These are phyloP conservation scores for Amblyjoppa proteus DNA, from an alignment of 2,888 invertebrate species.

Conservation along the genomic window DNA sequence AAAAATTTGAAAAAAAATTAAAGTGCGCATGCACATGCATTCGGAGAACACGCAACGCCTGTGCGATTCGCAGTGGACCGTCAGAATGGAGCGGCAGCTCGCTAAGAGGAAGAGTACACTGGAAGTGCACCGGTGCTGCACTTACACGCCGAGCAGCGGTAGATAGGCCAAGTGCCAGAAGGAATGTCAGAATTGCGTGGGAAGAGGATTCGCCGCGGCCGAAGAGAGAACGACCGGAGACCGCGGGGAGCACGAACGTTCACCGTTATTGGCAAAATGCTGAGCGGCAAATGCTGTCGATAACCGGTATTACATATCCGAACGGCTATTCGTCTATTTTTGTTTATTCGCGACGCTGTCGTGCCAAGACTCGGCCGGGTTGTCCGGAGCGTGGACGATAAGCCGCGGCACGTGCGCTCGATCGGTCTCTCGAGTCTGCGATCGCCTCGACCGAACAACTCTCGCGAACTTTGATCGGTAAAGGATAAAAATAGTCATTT, in stretches of 20 bases:
- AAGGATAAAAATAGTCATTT: neutral
- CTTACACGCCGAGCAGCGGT: conserved; percentile 52
- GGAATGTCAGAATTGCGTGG: conserved; percentile 76
- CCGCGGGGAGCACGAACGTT: conserved; percentile 31
- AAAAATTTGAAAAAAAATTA: conserved; percentile 54
- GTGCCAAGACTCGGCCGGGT: conserved; percentile 5
- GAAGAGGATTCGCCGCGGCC: conserved; percentile 66
- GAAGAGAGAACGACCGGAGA: conserved; percentile 49
- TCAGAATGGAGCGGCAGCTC: conserved; percentile 21
- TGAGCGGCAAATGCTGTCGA: conserved; percentile 55
- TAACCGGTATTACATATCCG: conserved; percentile 56
- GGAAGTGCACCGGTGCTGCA: conserved; percentile 35
- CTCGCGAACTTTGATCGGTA: neutral
- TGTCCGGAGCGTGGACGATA: conserved; percentile 9
- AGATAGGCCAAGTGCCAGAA: conserved; percentile 65
- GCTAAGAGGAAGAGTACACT: conserved; percentile 33
- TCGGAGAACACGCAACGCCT: conserved; percentile 43
- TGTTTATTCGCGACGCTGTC: conserved; percentile 2
- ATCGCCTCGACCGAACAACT: neutral
- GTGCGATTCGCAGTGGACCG: conserved; percentile 37
- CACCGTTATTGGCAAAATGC: conserved; percentile 61
- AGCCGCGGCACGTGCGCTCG: conserved; percentile 20
- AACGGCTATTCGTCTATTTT: conserved; percentile 35
- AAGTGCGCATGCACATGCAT: conserved; percentile 63
- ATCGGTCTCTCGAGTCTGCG: neutral